Conservation (phyloP, 2,888 invertebrate genomes). For the Tricholauxania praeusta region DNA sequence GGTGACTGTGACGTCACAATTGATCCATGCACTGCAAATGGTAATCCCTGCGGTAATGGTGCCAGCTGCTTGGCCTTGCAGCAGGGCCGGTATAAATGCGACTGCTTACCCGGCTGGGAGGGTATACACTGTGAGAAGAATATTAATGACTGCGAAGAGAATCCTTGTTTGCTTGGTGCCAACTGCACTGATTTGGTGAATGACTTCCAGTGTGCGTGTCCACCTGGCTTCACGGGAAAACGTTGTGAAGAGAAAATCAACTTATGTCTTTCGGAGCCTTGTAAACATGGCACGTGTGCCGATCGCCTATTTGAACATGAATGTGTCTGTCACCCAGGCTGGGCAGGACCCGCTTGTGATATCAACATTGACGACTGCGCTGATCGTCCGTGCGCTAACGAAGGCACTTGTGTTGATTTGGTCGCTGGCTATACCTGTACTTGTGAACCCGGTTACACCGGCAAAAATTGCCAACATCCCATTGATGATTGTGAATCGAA, state of each 20-base stretch:
- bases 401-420: conserved; percentile 90
- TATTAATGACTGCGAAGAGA: conserved; percentile 92
- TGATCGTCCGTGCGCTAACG: conserved; percentile 89
- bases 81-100: conserved; percentile 93
- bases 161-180: conserved; percentile 89
- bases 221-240: conserved; percentile 94
- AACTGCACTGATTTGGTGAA: conserved; percentile 94
- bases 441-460: conserved; percentile 95
- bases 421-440: conserved; percentile 87
- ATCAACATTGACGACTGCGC: conserved; percentile 93
- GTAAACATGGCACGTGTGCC: conserved; percentile 92
- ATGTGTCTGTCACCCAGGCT: conserved; percentile 93
- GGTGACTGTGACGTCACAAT: conserved; percentile 91
- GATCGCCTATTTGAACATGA: conserved; percentile 89
- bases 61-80: conserved; percentile 90
- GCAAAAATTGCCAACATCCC: conserved; percentile 91
- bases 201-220: conserved; percentile 94
- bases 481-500: conserved; percentile 91
- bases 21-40: conserved; percentile 89
- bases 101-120: conserved; percentile 97
- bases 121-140: conserved; percentile 95
- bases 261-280: conserved; percentile 89
- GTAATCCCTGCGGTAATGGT: conserved; percentile 92
- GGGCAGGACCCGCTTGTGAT: conserved; percentile 89
- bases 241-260: conserved; percentile 96